Conservation (phyloP, 2,113 vertebrate genomes). For the Megalops atlanticus region DNA sequence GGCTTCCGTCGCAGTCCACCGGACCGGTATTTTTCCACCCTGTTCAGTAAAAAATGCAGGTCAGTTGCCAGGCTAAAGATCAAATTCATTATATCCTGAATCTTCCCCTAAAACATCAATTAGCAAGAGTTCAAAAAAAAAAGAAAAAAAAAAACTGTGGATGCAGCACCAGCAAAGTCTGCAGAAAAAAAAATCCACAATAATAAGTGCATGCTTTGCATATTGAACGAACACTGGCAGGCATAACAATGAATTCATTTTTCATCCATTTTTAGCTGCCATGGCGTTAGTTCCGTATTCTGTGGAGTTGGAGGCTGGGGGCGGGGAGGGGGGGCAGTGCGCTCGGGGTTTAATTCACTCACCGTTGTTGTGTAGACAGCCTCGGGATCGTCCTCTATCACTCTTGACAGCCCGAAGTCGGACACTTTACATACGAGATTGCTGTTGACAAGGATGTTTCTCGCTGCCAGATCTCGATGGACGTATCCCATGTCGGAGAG, state of each 20-base stretch:
- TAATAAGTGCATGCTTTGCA: background rate
- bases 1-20: conserved; percentile 96
- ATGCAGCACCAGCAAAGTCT: conserved; percentile 1
- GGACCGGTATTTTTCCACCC: conserved; percentile 97
- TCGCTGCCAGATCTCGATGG: conserved; percentile 93
- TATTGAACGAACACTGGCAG: conserved; percentile 15
- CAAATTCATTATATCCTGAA: conserved; percentile 54
- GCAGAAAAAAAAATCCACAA: conserved; percentile 3
- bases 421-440: conserved; percentile 99
- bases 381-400: conserved; percentile 97
- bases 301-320: conserved; percentile 27
- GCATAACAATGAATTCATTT: conserved; percentile 12
- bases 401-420: conserved; percentile 95
- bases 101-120: conserved; percentile 55
- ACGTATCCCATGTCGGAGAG: conserved; percentile 98
- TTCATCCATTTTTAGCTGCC: conserved; percentile 15
- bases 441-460: conserved; percentile 98
- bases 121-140: conserved; percentile 36
- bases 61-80: conserved; percentile 57
- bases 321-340: background rate
- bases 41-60: conserved; percentile 65
- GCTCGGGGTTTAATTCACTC: conserved; percentile 67
- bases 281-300: conserved; percentile 47
- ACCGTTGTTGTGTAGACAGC: conserved; percentile 98
- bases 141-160: conserved; percentile 16